Evolutionary conservation across 2,797 vertebrate species (phyloP), one percentile per base, ranked within the genome.

Genomic region (Cuculus canorus): DNA sequence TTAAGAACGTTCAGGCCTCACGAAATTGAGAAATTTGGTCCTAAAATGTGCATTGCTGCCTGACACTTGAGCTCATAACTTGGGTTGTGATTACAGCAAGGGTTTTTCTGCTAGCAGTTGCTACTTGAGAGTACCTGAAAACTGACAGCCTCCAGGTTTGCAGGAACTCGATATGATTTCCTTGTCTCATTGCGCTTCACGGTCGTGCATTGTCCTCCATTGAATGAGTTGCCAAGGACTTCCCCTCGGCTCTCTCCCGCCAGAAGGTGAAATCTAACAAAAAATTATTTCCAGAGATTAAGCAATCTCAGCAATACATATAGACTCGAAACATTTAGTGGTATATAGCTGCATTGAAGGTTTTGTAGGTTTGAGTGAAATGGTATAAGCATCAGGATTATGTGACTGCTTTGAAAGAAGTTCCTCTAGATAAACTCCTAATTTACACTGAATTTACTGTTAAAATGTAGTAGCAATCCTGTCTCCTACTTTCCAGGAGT

Each of bases 151-250:
- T 99, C 97, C 61, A 99, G 95, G 93, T 99, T 99, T 4, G 96
- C 97, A 7, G 99, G 98, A n/a, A 99, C n/a, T 11, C 99, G 98
- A 43, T 99, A 98, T 1, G 85, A 96, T 68, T 98, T 98, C 53
- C 97, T 97, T 10, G 84, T 98, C n/a, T 79, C 96, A 3, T 56
- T 97, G 70, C 82, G 98, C 88, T 97, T 98, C 93, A 94, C 95
- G 47, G 98, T 96, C 68, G 7, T 91, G 90, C 99, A 99, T 18
- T 76, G 88, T 92, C 97, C 98, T 93, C 99, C 99, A 90, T 98
- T 98, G 86, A 99, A 99, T 39, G 97, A 98, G 95, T 98, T 99
- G 88, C 98, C 98, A 83, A 99, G 98, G n/a, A 99, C 98, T 11
- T 98, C 97, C 14, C 97, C 99, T 95, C 98, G 97, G 23, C 95